Evolutionary conservation across 2,797 vertebrate species (phyloP).

Genomic region (Coilia nasus): DNA sequence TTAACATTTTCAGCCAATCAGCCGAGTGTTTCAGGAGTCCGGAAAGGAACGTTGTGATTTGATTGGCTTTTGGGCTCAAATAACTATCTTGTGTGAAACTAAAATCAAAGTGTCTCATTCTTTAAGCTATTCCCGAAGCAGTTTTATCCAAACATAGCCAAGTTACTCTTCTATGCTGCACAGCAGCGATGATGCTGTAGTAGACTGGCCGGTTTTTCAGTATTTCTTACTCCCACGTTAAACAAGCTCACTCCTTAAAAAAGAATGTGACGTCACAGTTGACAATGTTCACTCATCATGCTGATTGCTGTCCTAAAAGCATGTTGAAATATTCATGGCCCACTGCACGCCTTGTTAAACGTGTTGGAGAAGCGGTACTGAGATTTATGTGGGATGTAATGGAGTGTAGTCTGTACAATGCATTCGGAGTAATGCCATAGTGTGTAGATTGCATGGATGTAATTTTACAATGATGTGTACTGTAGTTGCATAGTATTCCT

Average conservation of each 20-base stretch:
- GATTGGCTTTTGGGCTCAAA: not conserved
- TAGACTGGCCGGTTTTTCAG: not conserved
- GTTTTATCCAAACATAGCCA: not conserved
- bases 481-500: not conserved
- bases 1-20: too few species aligned
- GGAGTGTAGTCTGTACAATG: slow-evolving; percentile 29
- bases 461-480: not conserved
- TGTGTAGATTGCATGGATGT: not conserved
- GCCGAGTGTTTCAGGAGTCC: too few species aligned
- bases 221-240: slow-evolving; percentile 29
- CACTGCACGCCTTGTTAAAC: slow-evolving; percentile 22
- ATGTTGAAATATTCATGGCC: slow-evolving; percentile 34
- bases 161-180: not conserved
- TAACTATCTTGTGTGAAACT: not conserved
- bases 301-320: slow-evolving; percentile 20
- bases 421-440: not conserved
- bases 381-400: slow-evolving; percentile 25
- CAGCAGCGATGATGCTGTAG: not conserved
- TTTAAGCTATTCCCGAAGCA: not conserved
- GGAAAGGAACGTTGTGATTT: too few species aligned
- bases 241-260: not conserved
- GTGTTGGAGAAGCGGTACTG: slow-evolving; percentile 10
- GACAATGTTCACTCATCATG: slow-evolving; percentile 5
- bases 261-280: slow-evolving; percentile 2
- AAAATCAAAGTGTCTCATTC: not conserved